Conservation (phyloP, 2,888 invertebrate species). For the Cremastinae sp. region DNA sequence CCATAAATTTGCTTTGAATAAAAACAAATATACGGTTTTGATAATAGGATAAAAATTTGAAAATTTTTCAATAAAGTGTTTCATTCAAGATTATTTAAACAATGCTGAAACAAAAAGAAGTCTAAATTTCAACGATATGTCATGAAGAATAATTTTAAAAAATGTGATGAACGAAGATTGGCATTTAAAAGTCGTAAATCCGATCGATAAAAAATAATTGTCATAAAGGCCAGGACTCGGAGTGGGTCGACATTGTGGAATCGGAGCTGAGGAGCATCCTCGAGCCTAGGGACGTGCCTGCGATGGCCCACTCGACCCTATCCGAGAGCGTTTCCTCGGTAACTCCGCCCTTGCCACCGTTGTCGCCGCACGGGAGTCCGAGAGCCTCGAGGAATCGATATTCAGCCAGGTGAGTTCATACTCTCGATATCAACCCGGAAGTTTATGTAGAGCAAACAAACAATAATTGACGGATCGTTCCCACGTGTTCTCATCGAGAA, state of each 20-base stretch:
- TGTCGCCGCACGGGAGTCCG: conserved; percentile 85
- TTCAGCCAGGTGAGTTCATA: conserved; percentile 73
- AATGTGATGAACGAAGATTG: no score
- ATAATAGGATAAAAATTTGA: no score
- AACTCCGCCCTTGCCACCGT: conserved; percentile 89
- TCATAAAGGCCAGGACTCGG: conserved; percentile 84
- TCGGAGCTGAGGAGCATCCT: conserved; percentile 89
- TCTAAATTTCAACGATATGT: no score
- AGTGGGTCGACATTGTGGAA: conserved; percentile 92
- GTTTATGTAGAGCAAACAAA: neutral
- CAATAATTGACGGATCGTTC: neutral
- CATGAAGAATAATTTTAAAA: no score
- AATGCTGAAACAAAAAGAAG: no score
- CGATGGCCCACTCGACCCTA: conserved; percentile 85
- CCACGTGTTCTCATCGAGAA: no score
- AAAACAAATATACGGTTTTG: no score
- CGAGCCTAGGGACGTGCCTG: conserved; percentile 87
- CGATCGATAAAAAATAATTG: no score
- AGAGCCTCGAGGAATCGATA: conserved; percentile 77
- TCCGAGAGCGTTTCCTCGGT: conserved; percentile 87
- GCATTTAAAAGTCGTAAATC: no score
- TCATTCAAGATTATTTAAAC: no score
- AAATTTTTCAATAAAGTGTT: no score
- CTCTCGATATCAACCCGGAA: conserved; percentile 52
- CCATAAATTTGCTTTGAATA: no score